These are phyloP conservation scores for Pilophorus perplexus DNA, from an alignment of 2,888 invertebrate genomes.

Conservation along the genomic window DNA sequence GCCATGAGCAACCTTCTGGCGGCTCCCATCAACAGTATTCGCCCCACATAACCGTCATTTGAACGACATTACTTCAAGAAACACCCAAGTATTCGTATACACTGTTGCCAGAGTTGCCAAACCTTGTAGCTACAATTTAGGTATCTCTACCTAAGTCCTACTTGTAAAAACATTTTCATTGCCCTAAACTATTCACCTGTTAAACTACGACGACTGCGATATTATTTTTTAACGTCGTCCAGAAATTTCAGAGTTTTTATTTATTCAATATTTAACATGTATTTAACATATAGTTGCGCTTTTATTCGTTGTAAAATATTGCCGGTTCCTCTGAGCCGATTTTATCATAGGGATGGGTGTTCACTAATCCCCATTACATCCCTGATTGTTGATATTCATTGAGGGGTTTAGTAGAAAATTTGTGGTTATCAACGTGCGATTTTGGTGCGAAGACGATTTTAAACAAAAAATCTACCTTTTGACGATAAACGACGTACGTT, in stretches of 20 bases:
- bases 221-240: background rate
- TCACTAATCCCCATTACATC: too few species aligned
- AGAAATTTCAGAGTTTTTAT: background rate
- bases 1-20: too few species aligned
- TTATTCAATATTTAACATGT: background rate
- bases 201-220: background rate
- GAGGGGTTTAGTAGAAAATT: too few species aligned
- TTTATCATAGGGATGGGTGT: background rate
- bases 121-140: background rate
- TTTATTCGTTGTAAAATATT: slow-evolving; percentile 5
- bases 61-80: background rate
- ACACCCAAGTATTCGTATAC: background rate
- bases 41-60: background rate
- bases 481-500: background rate
- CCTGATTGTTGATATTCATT: background rate
- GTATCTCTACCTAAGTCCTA: too few species aligned
- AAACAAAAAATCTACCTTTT: slow-evolving; percentile 14
- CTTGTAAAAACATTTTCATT: too few species aligned
- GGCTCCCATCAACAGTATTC: background rate
- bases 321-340: background rate
- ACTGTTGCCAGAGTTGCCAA: background rate
- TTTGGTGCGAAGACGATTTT: slow-evolving; percentile 15
- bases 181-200: background rate
- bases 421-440: too few species aligned
- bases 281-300: slow-evolving; percentile 9